Conservation (phyloP, 1,140 invertebrate species). For the Samia ricini region DNA sequence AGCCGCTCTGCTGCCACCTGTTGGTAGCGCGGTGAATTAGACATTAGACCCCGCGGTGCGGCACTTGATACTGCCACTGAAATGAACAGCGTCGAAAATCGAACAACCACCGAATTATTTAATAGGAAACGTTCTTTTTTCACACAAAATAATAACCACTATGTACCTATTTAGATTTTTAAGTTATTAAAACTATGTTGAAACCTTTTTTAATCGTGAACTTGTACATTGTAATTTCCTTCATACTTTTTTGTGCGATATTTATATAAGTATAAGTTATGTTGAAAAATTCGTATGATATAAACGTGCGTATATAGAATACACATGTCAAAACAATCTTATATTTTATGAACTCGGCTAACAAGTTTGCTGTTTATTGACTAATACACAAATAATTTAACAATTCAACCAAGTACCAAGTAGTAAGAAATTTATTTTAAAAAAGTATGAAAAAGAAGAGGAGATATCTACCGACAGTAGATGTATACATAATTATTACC, state of each 20-base stretch:
- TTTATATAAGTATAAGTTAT: too few species aligned
- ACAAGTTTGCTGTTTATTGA: too few species aligned
- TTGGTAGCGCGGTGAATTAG: constrained; percentile 75
- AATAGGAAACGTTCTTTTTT: constrained; percentile 9
- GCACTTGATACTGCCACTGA: constrained; percentile 69
- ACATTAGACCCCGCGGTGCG: constrained; percentile 61
- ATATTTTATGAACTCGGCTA: too few species aligned
- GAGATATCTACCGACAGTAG: too few species aligned
- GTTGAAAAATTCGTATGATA: too few species aligned
- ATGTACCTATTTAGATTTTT: not conserved
- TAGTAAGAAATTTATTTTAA: too few species aligned
- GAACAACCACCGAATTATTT: constrained; percentile 21
- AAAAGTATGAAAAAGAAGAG: too few species aligned
- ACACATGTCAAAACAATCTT: too few species aligned
- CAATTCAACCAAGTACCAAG: too few species aligned
- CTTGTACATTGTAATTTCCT: not conserved
- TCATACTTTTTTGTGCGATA: too few species aligned
- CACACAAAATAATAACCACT: not conserved
- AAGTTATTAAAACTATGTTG: not conserved
- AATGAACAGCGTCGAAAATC: constrained; percentile 61
- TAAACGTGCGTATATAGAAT: too few species aligned
- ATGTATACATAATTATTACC: not conserved
- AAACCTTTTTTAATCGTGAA: not conserved
- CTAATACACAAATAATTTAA: too few species aligned
- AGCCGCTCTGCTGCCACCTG: constrained; percentile 70